A percentile compares a stretch with the other conserved stretches of the same genome.
Evolutionary conservation across 2,888 invertebrate genomes (phyloP).

Genomic region (Lordiphosa andalusiaca): DNA sequence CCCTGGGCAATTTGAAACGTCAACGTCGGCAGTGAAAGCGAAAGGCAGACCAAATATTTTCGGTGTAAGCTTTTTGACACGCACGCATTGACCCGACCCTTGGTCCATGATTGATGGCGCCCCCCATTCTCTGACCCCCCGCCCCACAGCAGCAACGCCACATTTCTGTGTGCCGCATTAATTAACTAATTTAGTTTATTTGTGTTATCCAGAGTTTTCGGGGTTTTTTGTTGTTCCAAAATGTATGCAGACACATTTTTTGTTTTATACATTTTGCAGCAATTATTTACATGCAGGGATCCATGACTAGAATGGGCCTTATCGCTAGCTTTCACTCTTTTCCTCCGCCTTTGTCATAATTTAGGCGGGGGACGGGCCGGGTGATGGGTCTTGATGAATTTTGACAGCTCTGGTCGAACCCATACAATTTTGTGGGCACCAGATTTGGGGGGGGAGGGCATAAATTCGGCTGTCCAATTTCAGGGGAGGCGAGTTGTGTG

Average conservation of each 20-base stretch:
- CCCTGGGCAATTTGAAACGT: conserved; percentile 54
- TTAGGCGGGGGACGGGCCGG: conserved; percentile 49
- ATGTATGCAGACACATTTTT: conserved; percentile 56
- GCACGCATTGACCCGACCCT: conserved; percentile 46
- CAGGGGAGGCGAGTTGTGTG: not conserved
- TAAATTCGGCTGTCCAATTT: conserved; percentile 32
- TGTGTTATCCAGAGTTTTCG: conserved; percentile 39
- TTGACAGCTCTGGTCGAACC: conserved; percentile 46
- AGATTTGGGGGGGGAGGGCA: conserved; percentile 18
- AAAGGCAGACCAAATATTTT: conserved; percentile 23
- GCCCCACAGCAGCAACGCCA: too few species aligned
- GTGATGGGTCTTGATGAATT: conserved; percentile 64
- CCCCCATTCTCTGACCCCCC: conserved; percentile 36
- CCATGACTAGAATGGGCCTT: conserved; percentile 42
- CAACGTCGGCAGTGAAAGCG: conserved; percentile 48
- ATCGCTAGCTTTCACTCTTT: conserved; percentile 66
- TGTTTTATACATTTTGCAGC: conserved; percentile 36
- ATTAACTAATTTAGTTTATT: conserved; percentile 72
- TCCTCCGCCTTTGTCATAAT: conserved; percentile 55
- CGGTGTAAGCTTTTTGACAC: conserved; percentile 43
- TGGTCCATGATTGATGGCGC: conserved; percentile 60
- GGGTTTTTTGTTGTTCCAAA: conserved; percentile 27
- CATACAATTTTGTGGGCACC: conserved; percentile 30
- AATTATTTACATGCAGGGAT: conserved; percentile 53
- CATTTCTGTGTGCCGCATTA: conserved; percentile 56